Evolutionary conservation across 2,113 vertebrate genomes (phyloP), one percentile per base, ranked within the genome.

Genomic region (Megaleporinus macrocephalus): DNA sequence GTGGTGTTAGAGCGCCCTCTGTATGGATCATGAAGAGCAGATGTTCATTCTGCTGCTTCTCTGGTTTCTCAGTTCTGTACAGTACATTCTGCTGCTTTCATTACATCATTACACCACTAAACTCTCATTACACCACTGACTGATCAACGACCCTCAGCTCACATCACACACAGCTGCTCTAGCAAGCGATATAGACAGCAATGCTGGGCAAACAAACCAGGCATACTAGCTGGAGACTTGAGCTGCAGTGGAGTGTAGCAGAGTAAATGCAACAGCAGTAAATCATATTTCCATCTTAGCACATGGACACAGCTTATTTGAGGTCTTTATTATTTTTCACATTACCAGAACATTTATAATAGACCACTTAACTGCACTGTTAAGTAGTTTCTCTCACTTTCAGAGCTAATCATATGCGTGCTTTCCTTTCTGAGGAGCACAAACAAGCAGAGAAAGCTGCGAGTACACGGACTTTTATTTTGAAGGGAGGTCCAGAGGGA

Each of bases 401-500:
- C n/a, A n/a, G n/a, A n/a, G n/a, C n/a, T n/a, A 82, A 71, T 83
- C 61, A 84, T 95, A 93, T 93, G 93, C 2, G 93, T 89, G 53
- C 83, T 41, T 82, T 6, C 33, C 49, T 66, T 74, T 85, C 69
- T 13, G 7, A 4, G 47, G 47, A 1, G 7, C 2, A 13, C 10
- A n/a, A n/a, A n/a, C 47, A 11, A 20, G 15, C 70, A 18, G 55
- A 79, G 85, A 26, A n/a, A 68, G 71, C 75, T 6, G 79, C 80
- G 84, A 51, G 77, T 83, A 87, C 4, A 1, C 7, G 1, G 88
- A 90, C 95, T 97, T 92, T 96, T 96, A 96, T 94, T 98, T 90
- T 97, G 95, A 95, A 94, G 95, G 87, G 88, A 85, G 84, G 83
- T 83, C 4, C 68, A 77, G 80, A 27, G 74, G 81, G 78, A 65